A percentile compares a stretch with the other conserved stretches of the same genome.
phyloP scores from a whole-genome alignment of 2,113 vertebrate species.

The Bombycilla garrulus region DNA sequence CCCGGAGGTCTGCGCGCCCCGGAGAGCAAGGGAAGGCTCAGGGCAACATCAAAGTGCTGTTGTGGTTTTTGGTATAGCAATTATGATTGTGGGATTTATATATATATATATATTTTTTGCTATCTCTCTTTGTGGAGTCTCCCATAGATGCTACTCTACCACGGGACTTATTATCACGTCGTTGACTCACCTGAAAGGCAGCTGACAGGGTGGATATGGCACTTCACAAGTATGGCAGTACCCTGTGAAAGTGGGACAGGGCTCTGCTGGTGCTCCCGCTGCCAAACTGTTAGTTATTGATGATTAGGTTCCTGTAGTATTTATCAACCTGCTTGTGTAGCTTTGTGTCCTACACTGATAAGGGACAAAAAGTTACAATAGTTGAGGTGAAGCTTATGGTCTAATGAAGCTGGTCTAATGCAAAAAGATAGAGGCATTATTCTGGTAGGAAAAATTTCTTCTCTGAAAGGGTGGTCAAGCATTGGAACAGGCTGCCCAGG shows the following conservation, averaged over 20 bases:
- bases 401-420: neutral
- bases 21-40: neutral
- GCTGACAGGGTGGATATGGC: neutral
- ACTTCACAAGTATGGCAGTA: accelerated
- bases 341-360: neutral
- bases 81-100: neutral
- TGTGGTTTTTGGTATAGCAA: neutral
- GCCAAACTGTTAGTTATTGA: neutral
- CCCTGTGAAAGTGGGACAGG: too few species aligned
- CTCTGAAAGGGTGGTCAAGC: neutral
- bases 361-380: neutral
- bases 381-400: neutral
- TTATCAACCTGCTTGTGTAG: neutral
- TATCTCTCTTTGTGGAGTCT: neutral
- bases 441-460: neutral
- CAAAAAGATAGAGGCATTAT: neutral
- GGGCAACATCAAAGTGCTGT: neutral
- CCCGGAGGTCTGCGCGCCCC: neutral
- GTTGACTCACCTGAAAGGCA: neutral
- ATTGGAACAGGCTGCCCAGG: neutral
- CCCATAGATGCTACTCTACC: neutral
- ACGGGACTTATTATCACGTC: accelerated
- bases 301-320: neutral
- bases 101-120: too few species aligned
- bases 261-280: accelerated